Evolutionary conservation across 2,888 invertebrate species (phyloP).

Genomic region (Galerucella pusilla): DNA sequence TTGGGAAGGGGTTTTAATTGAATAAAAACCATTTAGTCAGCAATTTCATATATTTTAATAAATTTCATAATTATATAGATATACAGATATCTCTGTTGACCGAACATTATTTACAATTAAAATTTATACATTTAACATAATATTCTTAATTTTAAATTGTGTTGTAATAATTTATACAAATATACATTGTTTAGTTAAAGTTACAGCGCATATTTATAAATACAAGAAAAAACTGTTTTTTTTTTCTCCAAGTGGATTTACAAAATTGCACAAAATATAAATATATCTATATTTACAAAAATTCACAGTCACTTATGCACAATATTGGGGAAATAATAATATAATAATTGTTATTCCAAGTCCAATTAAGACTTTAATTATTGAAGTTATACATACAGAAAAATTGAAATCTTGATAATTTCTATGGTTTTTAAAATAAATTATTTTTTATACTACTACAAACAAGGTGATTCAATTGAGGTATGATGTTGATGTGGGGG

Average conservation of each 20-base stretch:
- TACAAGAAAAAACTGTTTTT: background rate
- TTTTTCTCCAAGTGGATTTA: slow-evolving; percentile 1
- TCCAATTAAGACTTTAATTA: background rate
- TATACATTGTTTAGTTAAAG: slow-evolving; percentile 36
- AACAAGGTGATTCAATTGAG: no score
- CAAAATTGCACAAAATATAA: slow-evolving; percentile 22
- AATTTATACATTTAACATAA: slow-evolving; percentile 26
- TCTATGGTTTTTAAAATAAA: no score
- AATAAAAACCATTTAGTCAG: slow-evolving; percentile 2
- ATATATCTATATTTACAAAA: background rate
- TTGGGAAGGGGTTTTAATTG: background rate
- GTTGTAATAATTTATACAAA: slow-evolving; percentile 43
- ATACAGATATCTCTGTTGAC: slow-evolving; percentile 64
- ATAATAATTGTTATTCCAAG: background rate
- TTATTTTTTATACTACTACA: no score
- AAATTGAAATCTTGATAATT: no score
- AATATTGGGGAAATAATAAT: background rate
- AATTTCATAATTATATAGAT: slow-evolving; percentile 54
- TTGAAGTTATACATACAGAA: background rate
- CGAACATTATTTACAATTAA: slow-evolving; percentile 54
- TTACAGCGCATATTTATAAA: slow-evolving; percentile 27
- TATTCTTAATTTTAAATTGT: slow-evolving; percentile 15
- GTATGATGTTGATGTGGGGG: no score
- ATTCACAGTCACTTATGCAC: background rate
- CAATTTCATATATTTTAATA: slow-evolving; percentile 48